Percentiles rank a stretch among this genome's conserved stretches.
Conservation (phyloP, 2,797 vertebrate genomes). For the Pipistrellus pipistrellus region DNA sequence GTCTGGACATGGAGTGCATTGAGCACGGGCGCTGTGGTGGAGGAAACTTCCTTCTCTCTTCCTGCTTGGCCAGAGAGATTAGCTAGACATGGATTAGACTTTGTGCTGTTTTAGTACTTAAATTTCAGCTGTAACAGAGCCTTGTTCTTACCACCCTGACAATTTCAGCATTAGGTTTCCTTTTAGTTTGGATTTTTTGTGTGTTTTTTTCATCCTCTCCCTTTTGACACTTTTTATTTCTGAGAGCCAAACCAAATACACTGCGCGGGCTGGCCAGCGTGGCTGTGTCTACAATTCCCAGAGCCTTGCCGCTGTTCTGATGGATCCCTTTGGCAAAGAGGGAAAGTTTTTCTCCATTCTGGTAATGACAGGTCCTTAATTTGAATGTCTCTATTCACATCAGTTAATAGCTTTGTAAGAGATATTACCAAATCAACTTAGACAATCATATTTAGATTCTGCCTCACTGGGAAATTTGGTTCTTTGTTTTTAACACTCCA, state of each 20-base stretch:
- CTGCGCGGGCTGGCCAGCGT: constrained; percentile 25
- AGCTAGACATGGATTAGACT: background rate
- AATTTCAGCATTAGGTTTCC: constrained; percentile 60
- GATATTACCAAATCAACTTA: constrained; percentile 8
- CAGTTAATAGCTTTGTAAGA: constrained; percentile 62
- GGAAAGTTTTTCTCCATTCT: constrained; percentile 36
- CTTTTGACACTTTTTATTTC: constrained; percentile 71
- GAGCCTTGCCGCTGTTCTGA: constrained; percentile 45
- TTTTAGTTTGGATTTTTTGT: constrained; percentile 25
- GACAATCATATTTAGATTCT: background rate
- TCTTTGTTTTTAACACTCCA: constrained; percentile 18
- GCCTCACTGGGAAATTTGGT: background rate
- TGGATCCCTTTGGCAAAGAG: constrained; percentile 54
- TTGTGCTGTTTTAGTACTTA: background rate
- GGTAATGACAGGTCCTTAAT: constrained; percentile 19
- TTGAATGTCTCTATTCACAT: constrained; percentile 19
- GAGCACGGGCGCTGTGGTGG: background rate
- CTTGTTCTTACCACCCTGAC: constrained; percentile 10
- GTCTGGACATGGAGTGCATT: background rate
- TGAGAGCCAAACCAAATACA: constrained; percentile 77
- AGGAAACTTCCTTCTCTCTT: background rate
- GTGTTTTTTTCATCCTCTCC: constrained; percentile 17
- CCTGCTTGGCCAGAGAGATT: background rate
- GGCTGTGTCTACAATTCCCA: constrained; percentile 8
- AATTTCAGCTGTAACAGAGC: constrained; percentile 1